phyloP scores from a whole-genome alignment of 1,140 invertebrate species.

The Melanaphis sacchari region DNA sequence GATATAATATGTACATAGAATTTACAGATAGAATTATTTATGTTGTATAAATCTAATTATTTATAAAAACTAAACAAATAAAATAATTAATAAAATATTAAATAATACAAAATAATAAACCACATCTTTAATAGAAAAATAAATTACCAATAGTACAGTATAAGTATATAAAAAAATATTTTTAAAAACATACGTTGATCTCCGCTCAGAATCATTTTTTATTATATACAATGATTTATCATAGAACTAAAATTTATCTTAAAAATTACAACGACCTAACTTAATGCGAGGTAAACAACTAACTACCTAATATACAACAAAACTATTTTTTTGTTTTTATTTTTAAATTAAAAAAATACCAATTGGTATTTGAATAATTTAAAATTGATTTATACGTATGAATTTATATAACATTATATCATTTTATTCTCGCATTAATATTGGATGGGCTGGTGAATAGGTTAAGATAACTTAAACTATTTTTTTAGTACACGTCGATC shows the following conservation, averaged over 20 bases:
- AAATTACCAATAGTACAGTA: not conserved
- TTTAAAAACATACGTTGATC: not conserved
- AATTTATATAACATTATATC: not conserved
- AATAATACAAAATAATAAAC: not conserved
- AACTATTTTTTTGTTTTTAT: no score
- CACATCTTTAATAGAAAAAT: not conserved
- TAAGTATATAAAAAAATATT: not conserved
- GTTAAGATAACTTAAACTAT: not conserved
- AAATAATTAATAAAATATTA: not conserved
- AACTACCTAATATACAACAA: not conserved
- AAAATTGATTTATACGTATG: not conserved
- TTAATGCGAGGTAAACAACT: not conserved
- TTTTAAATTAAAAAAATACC: no score
- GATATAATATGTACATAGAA: not conserved
- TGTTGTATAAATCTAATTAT: no score
- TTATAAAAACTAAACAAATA: not conserved
- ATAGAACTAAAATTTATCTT: not conserved
- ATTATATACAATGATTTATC: not conserved
- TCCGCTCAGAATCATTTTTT: not conserved
- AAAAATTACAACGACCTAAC: not conserved
- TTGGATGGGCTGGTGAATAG: not conserved
- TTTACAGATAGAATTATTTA: no score
- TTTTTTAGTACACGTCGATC: not conserved
- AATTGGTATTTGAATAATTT: not conserved
- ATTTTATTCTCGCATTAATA: not conserved